Percentiles rank a stretch among this genome's conserved stretches.
phyloP scores from a whole-genome alignment of 2,888 invertebrate species.

The Leptothorax acervorum region DNA sequence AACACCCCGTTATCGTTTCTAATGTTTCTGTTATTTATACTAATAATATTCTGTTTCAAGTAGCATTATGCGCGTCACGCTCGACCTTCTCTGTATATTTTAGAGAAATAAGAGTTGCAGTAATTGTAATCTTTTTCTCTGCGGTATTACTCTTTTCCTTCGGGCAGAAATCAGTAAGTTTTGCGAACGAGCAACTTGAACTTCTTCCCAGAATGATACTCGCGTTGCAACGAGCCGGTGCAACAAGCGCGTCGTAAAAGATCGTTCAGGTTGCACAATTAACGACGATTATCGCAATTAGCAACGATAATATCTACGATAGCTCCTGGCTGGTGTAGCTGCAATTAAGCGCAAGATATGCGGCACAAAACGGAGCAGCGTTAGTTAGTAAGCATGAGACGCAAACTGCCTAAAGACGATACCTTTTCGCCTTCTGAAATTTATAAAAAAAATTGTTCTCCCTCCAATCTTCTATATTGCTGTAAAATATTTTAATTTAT shows the following conservation, averaged over 20 bases:
- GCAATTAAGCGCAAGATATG: slow-evolving; percentile 17
- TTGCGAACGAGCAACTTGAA: not conserved
- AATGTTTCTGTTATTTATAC: not conserved
- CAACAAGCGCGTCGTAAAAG: not conserved
- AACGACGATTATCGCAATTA: slow-evolving; percentile 29
- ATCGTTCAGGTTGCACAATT: slow-evolving; percentile 18
- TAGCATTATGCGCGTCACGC: not conserved
- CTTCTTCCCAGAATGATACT: not conserved
- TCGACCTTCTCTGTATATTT: not conserved
- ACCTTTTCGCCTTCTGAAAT: not conserved
- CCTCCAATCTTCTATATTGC: not conserved
- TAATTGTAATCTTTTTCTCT: not conserved
- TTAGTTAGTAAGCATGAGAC: not conserved
- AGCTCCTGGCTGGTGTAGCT: not conserved
- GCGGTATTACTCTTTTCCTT: not conserved
- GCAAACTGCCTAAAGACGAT: not conserved
- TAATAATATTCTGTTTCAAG: not conserved
- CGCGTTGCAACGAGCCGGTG: not conserved
- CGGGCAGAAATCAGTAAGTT: not conserved
- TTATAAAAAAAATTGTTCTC: not conserved
- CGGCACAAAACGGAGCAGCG: not conserved
- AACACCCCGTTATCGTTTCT: not conserved
- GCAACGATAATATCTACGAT: slow-evolving; percentile 9
- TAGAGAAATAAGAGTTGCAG: not conserved
- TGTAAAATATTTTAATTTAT: not conserved